phyloP scores from a whole-genome alignment of 2,888 invertebrate species.

The Hypomecis punctinalis region DNA sequence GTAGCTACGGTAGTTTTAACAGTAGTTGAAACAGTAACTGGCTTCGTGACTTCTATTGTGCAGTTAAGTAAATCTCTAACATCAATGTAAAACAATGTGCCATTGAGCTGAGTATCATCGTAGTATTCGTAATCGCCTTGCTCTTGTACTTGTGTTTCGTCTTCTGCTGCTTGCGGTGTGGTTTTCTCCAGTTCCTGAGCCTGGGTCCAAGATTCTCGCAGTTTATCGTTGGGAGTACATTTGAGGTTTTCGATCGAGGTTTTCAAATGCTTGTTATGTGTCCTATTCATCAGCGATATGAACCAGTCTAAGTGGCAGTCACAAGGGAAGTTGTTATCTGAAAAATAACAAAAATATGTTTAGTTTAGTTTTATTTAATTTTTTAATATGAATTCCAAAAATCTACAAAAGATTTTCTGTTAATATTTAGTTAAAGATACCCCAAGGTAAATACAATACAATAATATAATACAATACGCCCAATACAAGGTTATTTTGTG shows the following conservation, averaged over 20 bases:
- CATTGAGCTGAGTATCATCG: conserved; percentile 73
- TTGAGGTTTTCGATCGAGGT: conserved; percentile 71
- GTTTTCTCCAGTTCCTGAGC: conserved; percentile 59
- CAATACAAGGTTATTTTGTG: no score
- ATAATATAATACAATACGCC: no score
- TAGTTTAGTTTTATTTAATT: no score
- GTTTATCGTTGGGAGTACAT: conserved; percentile 63
- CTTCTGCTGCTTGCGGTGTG: conserved; percentile 50
- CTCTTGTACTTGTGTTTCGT: conserved; percentile 48
- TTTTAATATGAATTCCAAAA: conserved; percentile 10
- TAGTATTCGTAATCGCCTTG: conserved; percentile 74
- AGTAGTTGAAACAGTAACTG: conserved; percentile 32
- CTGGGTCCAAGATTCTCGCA: conserved; percentile 66
- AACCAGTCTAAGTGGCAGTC: conserved; percentile 76
- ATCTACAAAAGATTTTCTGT: no score
- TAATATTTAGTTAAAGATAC: no score
- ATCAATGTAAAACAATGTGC: conserved; percentile 75
- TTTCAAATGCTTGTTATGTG: conserved; percentile 63
- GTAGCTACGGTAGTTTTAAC: conserved; percentile 26
- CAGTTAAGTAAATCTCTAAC: conserved; percentile 71
- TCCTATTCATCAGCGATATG: conserved; percentile 66
- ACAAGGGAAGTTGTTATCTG: conserved; percentile 77
- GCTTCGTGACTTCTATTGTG: conserved; percentile 11
- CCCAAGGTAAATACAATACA: no score
- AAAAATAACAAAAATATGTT: conserved; percentile 44